Evolutionary conservation across 2,797 vertebrate genomes (phyloP).

Genomic region (Masticophis lateralis): DNA sequence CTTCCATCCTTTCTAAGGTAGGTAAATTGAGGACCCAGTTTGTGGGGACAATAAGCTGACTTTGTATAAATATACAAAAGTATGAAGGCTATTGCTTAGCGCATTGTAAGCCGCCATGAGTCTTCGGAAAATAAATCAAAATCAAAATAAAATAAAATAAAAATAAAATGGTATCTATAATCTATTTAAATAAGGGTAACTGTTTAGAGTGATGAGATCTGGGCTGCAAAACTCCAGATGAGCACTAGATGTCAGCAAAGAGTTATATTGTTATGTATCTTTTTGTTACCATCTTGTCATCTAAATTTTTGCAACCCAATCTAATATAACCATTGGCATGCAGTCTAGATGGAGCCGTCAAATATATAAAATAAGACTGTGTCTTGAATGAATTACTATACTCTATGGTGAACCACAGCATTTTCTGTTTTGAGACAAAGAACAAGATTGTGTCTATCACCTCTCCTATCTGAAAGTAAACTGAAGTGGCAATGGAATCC

Average conservation of each 20-base stretch:
- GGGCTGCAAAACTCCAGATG: not conserved
- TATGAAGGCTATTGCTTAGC: too few relatives aligned
- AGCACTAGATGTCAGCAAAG: not conserved
- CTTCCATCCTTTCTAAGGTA: too few relatives aligned
- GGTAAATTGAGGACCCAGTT: too few relatives aligned
- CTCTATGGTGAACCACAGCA: not conserved
- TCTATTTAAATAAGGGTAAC: not conserved
- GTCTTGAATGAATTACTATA: not conserved
- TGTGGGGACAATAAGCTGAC: too few relatives aligned
- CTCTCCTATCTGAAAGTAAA: not conserved
- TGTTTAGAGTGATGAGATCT: not conserved
- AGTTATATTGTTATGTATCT: not conserved
- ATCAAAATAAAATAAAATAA: too few relatives aligned
- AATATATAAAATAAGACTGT: not conserved
- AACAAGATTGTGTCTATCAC: not conserved
- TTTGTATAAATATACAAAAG: too few relatives aligned
- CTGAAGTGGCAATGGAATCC: not conserved
- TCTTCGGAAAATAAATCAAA: too few relatives aligned
- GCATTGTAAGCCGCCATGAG: too few relatives aligned
- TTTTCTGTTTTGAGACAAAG: not conserved
- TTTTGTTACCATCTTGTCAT: not conserved
- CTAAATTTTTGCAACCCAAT: not conserved
- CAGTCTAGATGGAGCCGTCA: not conserved
- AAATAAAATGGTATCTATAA: not conserved
- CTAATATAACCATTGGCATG: not conserved